phyloP scores from a whole-genome alignment of 2,888 invertebrate species.

The Amblyjoppa proteus region DNA sequence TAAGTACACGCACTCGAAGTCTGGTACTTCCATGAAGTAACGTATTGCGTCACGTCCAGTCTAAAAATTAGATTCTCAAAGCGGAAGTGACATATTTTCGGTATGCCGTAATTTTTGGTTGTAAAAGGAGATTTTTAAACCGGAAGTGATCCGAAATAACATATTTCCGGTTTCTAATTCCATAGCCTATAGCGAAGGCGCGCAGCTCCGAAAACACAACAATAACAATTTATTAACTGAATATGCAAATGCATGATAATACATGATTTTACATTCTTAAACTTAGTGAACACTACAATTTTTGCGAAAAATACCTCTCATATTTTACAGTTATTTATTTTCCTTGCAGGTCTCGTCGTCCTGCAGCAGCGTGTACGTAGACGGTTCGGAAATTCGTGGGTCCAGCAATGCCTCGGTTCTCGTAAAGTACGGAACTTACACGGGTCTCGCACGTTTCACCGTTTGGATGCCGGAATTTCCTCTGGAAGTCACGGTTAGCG shows the following conservation, averaged over 20 bases:
- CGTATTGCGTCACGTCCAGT: neutral
- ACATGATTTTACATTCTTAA: neutral
- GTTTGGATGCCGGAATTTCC: slow-evolving; percentile 99
- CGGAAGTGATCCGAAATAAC: neutral
- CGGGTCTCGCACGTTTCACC: slow-evolving; percentile 94
- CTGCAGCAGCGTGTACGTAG: slow-evolving; percentile 98
- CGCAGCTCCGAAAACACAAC: neutral
- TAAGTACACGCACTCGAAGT: slow-evolving; percentile 82
- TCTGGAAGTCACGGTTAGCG: slow-evolving; percentile 95
- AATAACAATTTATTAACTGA: neutral
- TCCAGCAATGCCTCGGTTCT: slow-evolving; percentile 97
- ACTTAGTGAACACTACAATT: neutral
- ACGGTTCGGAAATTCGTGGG: slow-evolving; percentile 97
- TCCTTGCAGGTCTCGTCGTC: slow-evolving; percentile 94
- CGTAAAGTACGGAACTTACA: slow-evolving; percentile 96
- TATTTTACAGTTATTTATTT: neutral
- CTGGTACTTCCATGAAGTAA: neutral
- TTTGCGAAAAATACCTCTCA: neutral
- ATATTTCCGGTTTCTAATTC: neutral
- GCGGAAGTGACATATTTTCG: neutral
- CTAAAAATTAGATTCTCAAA: neutral
- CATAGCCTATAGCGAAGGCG: neutral
- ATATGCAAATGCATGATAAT: neutral
- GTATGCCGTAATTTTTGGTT: neutral
- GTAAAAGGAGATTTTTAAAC: neutral